phyloP scores from a whole-genome alignment of 2,113 vertebrate species.

The Entosphenus tridentatus region DNA sequence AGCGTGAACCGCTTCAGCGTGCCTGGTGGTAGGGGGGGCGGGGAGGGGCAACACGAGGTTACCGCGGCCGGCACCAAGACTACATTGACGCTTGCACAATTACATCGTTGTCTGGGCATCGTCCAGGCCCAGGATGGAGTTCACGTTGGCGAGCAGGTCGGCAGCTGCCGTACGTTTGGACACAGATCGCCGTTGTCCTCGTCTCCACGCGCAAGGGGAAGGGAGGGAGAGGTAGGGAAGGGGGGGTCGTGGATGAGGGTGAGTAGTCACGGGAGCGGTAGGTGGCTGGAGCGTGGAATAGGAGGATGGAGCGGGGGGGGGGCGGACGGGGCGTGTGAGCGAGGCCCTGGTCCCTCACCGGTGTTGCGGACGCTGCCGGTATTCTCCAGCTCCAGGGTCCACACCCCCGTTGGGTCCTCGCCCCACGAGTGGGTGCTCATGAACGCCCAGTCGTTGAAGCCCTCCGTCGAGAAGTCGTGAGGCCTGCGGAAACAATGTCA shows the following conservation, averaged over 20 bases:
- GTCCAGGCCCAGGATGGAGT: too few species aligned
- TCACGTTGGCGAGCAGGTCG: neutral
- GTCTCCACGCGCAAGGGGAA: too few species aligned
- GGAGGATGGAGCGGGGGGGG: slow-evolving; percentile 10
- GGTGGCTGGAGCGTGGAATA: slow-evolving; percentile 8
- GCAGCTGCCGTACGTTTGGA: slow-evolving; percentile 6
- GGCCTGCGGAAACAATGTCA: slow-evolving; percentile 24
- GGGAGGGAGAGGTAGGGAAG: too few species aligned
- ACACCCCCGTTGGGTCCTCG: slow-evolving; percentile 51
- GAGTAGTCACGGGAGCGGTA: slow-evolving; percentile 16
- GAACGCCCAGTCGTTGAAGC: slow-evolving; percentile 94
- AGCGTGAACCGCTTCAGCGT: slow-evolving; percentile 66
- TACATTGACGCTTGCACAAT: too few species aligned
- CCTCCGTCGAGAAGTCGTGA: slow-evolving; percentile 75
- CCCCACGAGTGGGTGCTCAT: slow-evolving; percentile 97
- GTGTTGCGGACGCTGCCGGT: slow-evolving; percentile 64
- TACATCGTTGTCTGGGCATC: too few species aligned
- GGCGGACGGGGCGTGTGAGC: neutral
- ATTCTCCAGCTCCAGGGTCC: slow-evolving; percentile 77
- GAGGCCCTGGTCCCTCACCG: slow-evolving; percentile 21
- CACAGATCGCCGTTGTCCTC: too few species aligned
- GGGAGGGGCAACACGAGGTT: neutral
- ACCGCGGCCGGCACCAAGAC: too few species aligned
- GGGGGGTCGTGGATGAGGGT: slow-evolving; percentile 11
- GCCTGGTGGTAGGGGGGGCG: slow-evolving; percentile 21